Conservation (phyloP, 2,797 vertebrate species). For the Balearica regulorum region DNA sequence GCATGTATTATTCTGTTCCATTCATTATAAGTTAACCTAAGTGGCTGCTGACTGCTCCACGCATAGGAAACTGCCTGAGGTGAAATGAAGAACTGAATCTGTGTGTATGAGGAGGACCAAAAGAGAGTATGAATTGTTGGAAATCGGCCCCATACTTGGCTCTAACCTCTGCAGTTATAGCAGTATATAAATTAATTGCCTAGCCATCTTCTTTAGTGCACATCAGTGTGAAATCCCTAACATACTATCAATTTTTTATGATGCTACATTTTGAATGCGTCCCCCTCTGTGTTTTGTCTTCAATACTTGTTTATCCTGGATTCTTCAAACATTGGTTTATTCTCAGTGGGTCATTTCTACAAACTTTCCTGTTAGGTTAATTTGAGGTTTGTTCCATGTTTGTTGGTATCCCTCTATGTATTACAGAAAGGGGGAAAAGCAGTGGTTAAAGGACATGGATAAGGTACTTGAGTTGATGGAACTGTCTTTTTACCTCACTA, state of each 20-base stretch:
- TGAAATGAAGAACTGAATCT: slow-evolving; percentile 11
- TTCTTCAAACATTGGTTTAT: slow-evolving; percentile 1
- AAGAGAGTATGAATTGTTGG: background rate
- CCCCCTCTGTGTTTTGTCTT: background rate
- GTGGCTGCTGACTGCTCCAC: background rate
- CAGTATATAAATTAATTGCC: background rate
- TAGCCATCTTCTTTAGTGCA: background rate
- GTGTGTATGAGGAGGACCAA: background rate
- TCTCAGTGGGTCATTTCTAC: background rate
- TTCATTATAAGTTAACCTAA: slow-evolving; percentile 41
- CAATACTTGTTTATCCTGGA: background rate
- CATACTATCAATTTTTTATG: background rate
- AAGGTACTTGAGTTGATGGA: background rate
- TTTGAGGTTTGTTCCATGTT: background rate
- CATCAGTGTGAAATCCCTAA: background rate
- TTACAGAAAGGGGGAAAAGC: background rate
- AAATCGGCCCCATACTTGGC: background rate
- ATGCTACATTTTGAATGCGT: background rate
- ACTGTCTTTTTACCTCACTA: slow-evolving; percentile 1
- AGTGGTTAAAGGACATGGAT: background rate
- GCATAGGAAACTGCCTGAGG: background rate
- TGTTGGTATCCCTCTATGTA: background rate
- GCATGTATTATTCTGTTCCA: background rate
- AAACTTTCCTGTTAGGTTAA: slow-evolving; percentile 42
- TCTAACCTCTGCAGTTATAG: background rate